Base-by-base conservation (phyloP, 2,113 vertebrate genomes). In the Todiramphus chloris region DNA sequence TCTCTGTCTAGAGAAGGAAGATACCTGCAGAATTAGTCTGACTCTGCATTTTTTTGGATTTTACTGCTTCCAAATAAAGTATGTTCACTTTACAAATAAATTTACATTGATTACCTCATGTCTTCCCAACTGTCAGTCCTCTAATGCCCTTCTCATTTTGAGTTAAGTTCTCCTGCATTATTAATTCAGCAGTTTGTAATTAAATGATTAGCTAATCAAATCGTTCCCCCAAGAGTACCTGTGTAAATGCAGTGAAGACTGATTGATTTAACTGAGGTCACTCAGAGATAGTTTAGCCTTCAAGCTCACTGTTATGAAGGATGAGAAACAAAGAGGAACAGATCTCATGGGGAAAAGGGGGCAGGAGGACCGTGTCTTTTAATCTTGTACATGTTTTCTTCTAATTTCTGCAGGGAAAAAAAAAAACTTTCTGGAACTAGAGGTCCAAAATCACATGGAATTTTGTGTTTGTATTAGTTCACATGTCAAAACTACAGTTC, bases 191-290 rank as follows among this genome's bases (percentile, higher is more conserved):
- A 35, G 30, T 87, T 87, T 85, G 77, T 91, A 84, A 87, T 94
- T 93, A 92, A 90, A 91, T 87, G 15, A 93, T 89, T 89, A 86
- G 35, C 76, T 78, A 77, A 90, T 69, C 44, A 84, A 67, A n/a
- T 64, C 27, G 11, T 87, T 87, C 68, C 83, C 88, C 90, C 66
- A 63, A 64, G 89, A 91, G 63, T 64, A 89, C n/a, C 25, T 41
- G 35, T 75, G 83, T 56, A 69, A 91, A 64, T 90, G 73, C 62
- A 33, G 44, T 79, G 66, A 82, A 84, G 55, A 16, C n/a, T n/a
- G n/a, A 86, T 59, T 74, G 72, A 82, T 96, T 92, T 89, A 89
- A 48, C 44, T 51, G 79, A 30, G n/a, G 66, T 85, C 74, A 83
- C 39, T 84, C 11, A 16, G 64, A 70, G 35, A 58, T 41, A 69